Evolutionary conservation across 2,797 vertebrate species (phyloP).

Genomic region (Eptatretus atami): DNA sequence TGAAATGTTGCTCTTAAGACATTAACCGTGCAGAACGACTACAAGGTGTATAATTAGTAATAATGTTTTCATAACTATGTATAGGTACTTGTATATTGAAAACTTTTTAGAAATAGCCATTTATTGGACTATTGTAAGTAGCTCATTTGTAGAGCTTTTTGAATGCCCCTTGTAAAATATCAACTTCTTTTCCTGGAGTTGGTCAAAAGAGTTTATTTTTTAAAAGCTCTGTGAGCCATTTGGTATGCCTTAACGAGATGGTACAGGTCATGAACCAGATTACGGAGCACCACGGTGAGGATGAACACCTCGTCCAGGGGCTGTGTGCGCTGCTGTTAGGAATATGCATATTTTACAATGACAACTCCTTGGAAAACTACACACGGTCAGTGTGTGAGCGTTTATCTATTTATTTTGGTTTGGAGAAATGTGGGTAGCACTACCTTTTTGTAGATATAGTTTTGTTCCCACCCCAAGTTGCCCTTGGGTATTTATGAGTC

Average conservation of each 20-base stretch:
- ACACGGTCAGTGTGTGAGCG: slow-evolving; percentile 25
- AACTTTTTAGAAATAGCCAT: neutral
- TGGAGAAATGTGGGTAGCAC: too few species aligned
- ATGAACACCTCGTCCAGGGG: slow-evolving; percentile 78
- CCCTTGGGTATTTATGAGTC: too few species aligned
- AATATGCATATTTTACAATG: slow-evolving; percentile 88
- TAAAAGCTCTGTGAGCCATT: neutral
- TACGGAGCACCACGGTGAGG: slow-evolving; percentile 83
- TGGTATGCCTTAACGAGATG: slow-evolving; percentile 22
- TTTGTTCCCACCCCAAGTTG: too few species aligned
- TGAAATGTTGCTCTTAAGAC: neutral
- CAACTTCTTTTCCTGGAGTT: neutral
- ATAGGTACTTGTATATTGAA: neutral
- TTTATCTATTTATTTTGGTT: too few species aligned
- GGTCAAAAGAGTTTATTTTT: neutral
- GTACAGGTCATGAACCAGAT: slow-evolving; percentile 71
- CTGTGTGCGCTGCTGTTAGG: slow-evolving; percentile 66
- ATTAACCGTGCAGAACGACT: too few species aligned
- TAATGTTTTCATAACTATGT: too few species aligned
- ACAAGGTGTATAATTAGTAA: too few species aligned
- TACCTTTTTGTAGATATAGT: too few species aligned
- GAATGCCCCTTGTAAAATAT: neutral
- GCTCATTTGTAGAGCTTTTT: too few species aligned
- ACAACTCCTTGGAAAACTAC: slow-evolving; percentile 79
- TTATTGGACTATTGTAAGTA: neutral